phyloP scores from a whole-genome alignment of 2,888 invertebrate genomes.

The Nephrotoma guestfalica region DNA sequence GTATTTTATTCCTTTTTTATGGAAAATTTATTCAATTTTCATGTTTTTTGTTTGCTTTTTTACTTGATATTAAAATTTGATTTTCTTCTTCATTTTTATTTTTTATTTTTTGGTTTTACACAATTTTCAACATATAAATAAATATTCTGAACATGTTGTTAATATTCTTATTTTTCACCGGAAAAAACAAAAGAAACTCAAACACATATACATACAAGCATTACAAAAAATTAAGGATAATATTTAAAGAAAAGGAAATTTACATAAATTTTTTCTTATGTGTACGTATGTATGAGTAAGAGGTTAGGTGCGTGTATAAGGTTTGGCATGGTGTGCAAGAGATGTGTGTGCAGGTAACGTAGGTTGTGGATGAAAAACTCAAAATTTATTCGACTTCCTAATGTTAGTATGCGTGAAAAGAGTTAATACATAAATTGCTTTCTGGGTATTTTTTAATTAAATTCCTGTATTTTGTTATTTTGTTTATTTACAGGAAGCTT shows the following conservation, averaged over 20 bases:
- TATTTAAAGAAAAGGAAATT: background rate
- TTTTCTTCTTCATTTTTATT: background rate
- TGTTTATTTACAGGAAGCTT: slow-evolving; percentile 33
- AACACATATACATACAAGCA: background rate
- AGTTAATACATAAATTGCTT: slow-evolving; percentile 9
- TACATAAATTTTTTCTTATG: background rate
- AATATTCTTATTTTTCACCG: background rate
- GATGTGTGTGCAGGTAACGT: background rate
- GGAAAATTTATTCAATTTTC: slow-evolving; percentile 2
- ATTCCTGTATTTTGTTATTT: background rate
- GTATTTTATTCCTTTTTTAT: background rate
- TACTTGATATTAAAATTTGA: background rate
- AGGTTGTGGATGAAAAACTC: background rate
- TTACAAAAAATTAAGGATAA: background rate
- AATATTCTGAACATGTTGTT: background rate
- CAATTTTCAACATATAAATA: background rate
- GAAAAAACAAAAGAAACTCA: background rate
- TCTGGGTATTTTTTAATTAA: slow-evolving; percentile 10
- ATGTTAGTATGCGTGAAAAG: background rate
- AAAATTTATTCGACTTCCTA: background rate
- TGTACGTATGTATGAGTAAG: background rate
- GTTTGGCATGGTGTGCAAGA: background rate
- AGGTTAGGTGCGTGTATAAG: background rate
- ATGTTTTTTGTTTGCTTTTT: background rate
- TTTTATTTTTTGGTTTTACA: background rate